Base-by-base conservation (phyloP, 2,888 invertebrate species). In the Leucophora obtusa region DNA sequence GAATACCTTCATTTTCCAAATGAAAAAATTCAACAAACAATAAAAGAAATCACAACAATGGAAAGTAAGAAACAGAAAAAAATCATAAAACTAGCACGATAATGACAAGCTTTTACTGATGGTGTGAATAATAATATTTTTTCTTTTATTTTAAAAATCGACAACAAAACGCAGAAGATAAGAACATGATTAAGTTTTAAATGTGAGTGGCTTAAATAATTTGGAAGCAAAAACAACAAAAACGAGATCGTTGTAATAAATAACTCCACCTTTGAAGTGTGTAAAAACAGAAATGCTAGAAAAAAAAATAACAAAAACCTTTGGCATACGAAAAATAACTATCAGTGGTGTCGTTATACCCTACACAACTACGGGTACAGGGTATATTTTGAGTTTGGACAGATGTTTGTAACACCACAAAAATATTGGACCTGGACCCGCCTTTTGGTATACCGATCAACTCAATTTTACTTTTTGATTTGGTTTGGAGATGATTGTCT, bases 111-210 rank as follows among this genome's bases (percentile, higher is more conserved):
- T 68, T 68, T 72, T 69, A 65, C 60, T 63, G 76, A 69, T 74
- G 77, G 73, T 71, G 81, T 77, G 77, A 81, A 81, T 81, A 81
- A 77, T 81, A 81, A 70, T 77, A 77, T 76, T 21, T 58, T 53
- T 54, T 51, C 15, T 50, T 14, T 60, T 35, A 54, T 24, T 59
- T 72, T 51, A 56, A 43, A 66, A 81, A 77, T 70, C 65, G 72
- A 65, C 72, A 60, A 81, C 60, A 81, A 81, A 81, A 63, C 59
- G 35, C 50, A 50, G 11, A 59, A 63, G 73, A 81, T 81, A 72
- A 76, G 72, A 76, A 76, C 33, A 53, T 35, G 73, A 73, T 81
- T 66, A 70, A 60, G 56, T 68, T 73, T 72, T 73, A 53, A 28
- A 59, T 70, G 24, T n/a, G 14, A 54, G 8, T 15, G 43, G 43